These are phyloP conservation scores for Apogon talboti DNA, from an alignment of 2,797 vertebrate genomes.

Conservation along the genomic window DNA sequence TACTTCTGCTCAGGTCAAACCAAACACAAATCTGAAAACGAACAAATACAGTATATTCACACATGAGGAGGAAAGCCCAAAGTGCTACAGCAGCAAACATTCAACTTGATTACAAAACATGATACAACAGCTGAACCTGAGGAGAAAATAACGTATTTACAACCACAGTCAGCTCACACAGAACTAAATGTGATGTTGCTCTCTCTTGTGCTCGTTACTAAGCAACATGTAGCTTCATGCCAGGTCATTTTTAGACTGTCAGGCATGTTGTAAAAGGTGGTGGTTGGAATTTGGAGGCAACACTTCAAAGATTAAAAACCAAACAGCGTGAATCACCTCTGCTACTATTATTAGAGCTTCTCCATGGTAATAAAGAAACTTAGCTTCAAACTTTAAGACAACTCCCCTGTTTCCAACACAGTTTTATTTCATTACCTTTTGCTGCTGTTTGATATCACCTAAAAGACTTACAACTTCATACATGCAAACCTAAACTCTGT, in stretches of 20 bases:
- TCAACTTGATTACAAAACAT: not conserved
- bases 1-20: not conserved
- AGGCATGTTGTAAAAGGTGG: constrained; percentile 4
- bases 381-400: not conserved
- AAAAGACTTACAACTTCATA: too few relatives aligned
- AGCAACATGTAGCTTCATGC: constrained; percentile 24
- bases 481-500: too few relatives aligned
- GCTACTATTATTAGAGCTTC: constrained; percentile 21
- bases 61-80: not conserved
- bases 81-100: constrained; percentile 5
- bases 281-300: constrained; percentile 30
- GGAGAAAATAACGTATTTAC: constrained; percentile 13
- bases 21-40: not conserved
- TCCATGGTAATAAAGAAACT: constrained; percentile 3
- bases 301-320: constrained; percentile 27
- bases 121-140: constrained; percentile 17
- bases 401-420: not conserved
- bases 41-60: not conserved
- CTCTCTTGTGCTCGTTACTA: constrained; percentile 38
- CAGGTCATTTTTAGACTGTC: constrained; percentile 43
- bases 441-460: too few relatives aligned
- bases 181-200: constrained; percentile 1
- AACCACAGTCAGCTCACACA: constrained; percentile 9
- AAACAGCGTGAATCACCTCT: constrained; percentile 34
- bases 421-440: not conserved